A percentile compares a stretch with the other conserved stretches of the same genome.
These are phyloP conservation scores for Ornithoptera priamus DNA, from an alignment of 2,888 invertebrate genomes.

Conservation along the genomic window DNA sequence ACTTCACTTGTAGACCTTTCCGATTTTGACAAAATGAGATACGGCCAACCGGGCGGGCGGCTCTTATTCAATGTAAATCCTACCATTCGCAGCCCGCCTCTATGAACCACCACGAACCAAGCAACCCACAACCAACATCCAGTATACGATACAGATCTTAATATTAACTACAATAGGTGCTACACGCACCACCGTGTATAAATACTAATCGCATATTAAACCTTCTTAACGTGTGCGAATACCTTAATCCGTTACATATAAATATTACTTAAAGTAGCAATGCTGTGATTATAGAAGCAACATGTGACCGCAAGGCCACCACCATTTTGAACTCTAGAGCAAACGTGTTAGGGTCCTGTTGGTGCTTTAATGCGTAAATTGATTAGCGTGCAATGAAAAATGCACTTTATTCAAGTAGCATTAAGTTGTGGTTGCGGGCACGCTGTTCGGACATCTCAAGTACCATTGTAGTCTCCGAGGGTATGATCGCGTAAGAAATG, in stretches of 20 bases:
- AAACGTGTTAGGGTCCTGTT: constrained; percentile 9
- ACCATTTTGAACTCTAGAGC: constrained; percentile 21
- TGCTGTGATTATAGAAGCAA: constrained; percentile 31
- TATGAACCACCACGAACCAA: constrained; percentile 26
- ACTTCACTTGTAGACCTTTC: constrained; percentile 28
- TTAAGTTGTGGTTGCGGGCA: constrained; percentile 3
- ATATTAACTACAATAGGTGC: constrained; percentile 3
- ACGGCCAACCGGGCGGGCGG: constrained; percentile 33
- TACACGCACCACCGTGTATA: constrained; percentile 3
- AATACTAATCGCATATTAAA: constrained; percentile 22
- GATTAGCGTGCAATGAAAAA: constrained; percentile 7
- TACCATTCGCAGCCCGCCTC: constrained; percentile 28
- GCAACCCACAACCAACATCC: constrained; percentile 12
- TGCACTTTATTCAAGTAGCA: not conserved
- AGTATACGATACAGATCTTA: not conserved
- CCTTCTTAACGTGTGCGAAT: constrained; percentile 13
- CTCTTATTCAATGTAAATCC: constrained; percentile 36
- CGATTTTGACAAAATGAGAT: constrained; percentile 39
- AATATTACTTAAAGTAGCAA: constrained; percentile 40
- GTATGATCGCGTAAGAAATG: constrained; percentile 35
- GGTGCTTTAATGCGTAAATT: not conserved
- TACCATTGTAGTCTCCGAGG: constrained; percentile 40
- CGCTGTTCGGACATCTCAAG: constrained; percentile 25
- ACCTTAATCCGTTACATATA: constrained; percentile 39
- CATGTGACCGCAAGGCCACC: constrained; percentile 16